Percentiles rank a stretch among this genome's conserved stretches.
Conservation (phyloP, 2,888 invertebrate genomes). For the Melinopterus prodromus region DNA sequence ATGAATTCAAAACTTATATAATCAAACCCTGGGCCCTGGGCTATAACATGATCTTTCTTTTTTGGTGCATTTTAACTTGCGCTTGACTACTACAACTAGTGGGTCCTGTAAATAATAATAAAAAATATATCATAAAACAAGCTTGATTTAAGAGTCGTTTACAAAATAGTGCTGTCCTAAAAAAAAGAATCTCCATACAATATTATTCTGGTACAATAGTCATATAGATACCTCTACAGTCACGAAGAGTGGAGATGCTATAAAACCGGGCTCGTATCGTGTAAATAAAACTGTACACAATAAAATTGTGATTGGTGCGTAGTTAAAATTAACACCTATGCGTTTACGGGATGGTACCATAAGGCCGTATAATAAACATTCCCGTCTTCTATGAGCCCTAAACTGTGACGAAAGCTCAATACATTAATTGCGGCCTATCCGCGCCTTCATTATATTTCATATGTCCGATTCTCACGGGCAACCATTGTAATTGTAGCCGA, state of each 20-base stretch:
- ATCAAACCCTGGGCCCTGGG: no score
- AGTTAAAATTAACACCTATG: conserved; percentile 4
- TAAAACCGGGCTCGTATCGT: not conserved
- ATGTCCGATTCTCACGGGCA: not conserved
- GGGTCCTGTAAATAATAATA: conserved; percentile 18
- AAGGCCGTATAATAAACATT: not conserved
- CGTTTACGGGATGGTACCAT: not conserved
- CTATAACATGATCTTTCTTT: no score
- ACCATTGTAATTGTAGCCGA: not conserved
- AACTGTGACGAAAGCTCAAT: not conserved
- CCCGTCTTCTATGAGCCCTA: not conserved
- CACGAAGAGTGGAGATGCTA: not conserved
- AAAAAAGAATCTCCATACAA: not conserved
- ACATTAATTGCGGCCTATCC: not conserved
- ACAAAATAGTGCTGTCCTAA: not conserved
- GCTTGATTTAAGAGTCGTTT: not conserved
- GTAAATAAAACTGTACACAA: not conserved
- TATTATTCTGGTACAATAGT: not conserved
- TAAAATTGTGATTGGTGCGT: not conserved
- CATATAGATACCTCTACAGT: not conserved
- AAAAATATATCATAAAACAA: not conserved
- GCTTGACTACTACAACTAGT: not conserved
- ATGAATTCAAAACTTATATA: no score
- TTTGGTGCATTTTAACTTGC: not conserved
- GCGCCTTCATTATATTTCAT: not conserved